Conservation (phyloP, 1,140 invertebrate genomes). For the Heliconius himera region DNA sequence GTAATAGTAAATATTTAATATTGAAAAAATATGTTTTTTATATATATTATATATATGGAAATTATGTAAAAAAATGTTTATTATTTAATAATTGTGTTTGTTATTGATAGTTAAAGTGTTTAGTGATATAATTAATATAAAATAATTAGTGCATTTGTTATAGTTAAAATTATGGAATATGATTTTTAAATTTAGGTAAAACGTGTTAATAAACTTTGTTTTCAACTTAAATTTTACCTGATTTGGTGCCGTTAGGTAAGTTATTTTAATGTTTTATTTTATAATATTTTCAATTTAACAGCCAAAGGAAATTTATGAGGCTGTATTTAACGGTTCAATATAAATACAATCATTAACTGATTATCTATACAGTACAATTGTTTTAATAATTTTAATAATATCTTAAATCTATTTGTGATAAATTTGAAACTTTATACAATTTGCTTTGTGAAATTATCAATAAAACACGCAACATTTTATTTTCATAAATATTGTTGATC, state of each 20-base stretch:
- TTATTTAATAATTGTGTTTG: neutral
- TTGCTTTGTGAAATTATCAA: no score
- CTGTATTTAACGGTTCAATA: no score
- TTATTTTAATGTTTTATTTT: neutral
- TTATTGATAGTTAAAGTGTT: neutral
- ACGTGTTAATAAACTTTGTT: neutral
- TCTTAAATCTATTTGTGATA: no score
- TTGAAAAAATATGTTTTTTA: neutral
- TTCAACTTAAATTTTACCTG: neutral
- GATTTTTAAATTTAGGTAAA: neutral
- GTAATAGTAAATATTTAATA: neutral
- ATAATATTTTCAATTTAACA: neutral
- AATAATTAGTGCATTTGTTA: neutral
- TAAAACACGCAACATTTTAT: no score
- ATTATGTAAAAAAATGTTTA: neutral
- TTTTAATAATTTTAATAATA: no score
- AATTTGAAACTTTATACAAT: no score
- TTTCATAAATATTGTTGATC: no score
- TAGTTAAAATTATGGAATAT: neutral
- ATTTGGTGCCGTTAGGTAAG: slow-evolving; percentile 17
- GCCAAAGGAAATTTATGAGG: no score
- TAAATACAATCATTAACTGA: no score
- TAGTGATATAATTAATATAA: neutral
- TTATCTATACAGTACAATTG: no score
- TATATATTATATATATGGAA: neutral